Base-by-base conservation (phyloP, 2,888 invertebrate genomes). In the Nasonovia ribisnigri region DNA sequence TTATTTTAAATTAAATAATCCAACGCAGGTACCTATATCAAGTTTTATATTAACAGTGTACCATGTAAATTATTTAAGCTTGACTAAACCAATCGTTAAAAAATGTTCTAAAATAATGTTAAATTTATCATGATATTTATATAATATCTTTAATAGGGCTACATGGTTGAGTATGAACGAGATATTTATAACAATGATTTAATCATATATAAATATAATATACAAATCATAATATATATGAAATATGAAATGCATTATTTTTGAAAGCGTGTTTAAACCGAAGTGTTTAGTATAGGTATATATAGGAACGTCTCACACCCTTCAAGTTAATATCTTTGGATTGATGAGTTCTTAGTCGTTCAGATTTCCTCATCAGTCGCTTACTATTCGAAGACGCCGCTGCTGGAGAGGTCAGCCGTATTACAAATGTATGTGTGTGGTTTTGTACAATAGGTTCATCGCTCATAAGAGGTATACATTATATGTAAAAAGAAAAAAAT, bases 331-430 rank as follows among this genome's bases (percentile, higher is more conserved):
- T 84, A 29, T 84, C 3, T 54, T 84, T 51, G 84, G 5, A 91
- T 91, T 54, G 84, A 91, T 54, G 91, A 54, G 54, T 91, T 54
- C 29, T 91, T 3, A 24, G 67, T 84, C 36, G 26, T 77, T 29
- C 3, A 42, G 26, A 67, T 54, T 46, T 48, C 42, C 20, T 54
- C 84, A 6, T n/a, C 46, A 24, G 36, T 48, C 46, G 24, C 67
- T 91, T 54, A 84, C 84, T 54, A 88, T 51, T 77, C 5, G 29
- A 42, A 51, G 77, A 84, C 42, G 51, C 13, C 51, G 29, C 84
- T 51, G 43, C 42, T 51, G 29, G 48, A 90, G 90, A 77, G 90
- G 67, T 90, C 90, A 77, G 43, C 48, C 13, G n/a, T 36, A 51
- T 36, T 51, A 48, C 3, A 88, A 88, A 88, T 20, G 51, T 26